Conservation (phyloP, 2,113 vertebrate species). For the Lipotes vexillifer region DNA sequence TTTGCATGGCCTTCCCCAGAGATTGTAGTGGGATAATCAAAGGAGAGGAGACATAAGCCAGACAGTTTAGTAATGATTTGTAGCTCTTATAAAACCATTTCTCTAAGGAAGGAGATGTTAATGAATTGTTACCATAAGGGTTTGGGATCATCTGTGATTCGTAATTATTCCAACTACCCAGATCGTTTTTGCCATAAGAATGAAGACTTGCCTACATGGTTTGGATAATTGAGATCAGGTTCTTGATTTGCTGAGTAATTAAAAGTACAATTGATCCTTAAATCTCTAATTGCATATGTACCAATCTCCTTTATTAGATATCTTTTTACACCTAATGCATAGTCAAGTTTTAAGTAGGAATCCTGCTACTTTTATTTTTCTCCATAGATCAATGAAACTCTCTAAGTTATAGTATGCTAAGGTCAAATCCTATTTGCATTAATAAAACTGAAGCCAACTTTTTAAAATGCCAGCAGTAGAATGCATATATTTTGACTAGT, state of each 20-base stretch:
- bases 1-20: not conserved
- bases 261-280: constrained; percentile 39
- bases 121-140: constrained; percentile 47
- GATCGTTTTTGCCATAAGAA: constrained; percentile 18
- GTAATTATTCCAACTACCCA: constrained; percentile 55
- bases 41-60: constrained; percentile 24
- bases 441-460: not conserved
- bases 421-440: constrained; percentile 10
- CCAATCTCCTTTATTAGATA: constrained; percentile 21
- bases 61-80: constrained; percentile 53
- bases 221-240: constrained; percentile 32
- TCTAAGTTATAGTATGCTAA: not conserved
- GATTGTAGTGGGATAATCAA: constrained; percentile 19
- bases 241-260: constrained; percentile 41
- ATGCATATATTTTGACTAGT: not conserved
- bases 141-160: constrained; percentile 51
- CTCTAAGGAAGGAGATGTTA: constrained; percentile 41
- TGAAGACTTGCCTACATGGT: not conserved
- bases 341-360: not conserved
- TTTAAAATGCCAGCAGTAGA: not conserved
- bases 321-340: constrained; percentile 9
- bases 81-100: constrained; percentile 49
- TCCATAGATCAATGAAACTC: not conserved
- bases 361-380: constrained; percentile 2
- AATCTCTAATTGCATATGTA: not conserved